Evolutionary conservation across 2,888 invertebrate species (phyloP).

Genomic region (Tenthredo scrophulariae): DNA sequence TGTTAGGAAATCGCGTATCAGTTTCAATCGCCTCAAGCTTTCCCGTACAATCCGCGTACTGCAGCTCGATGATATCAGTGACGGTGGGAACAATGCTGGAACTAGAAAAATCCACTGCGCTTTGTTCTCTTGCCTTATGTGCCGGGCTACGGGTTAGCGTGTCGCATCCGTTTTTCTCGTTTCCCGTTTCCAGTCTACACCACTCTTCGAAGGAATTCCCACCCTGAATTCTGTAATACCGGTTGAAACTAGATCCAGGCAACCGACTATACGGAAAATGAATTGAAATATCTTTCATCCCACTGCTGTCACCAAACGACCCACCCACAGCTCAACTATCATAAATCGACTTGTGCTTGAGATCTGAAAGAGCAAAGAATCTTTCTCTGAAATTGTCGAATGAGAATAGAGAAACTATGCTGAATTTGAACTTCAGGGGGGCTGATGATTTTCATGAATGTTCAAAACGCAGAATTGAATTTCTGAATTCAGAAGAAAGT

Average conservation of each 20-base stretch:
- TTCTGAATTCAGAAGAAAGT: not conserved
- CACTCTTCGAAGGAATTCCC: not conserved
- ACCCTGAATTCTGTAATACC: not conserved
- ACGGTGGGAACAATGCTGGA: not conserved
- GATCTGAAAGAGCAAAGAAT: not conserved
- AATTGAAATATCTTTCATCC: not conserved
- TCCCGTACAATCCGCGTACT: not conserved
- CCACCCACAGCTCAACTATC: not conserved
- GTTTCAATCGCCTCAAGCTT: not conserved
- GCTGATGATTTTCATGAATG: not conserved
- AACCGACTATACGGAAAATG: not conserved
- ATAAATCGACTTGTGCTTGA: not conserved
- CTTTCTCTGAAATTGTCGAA: no score
- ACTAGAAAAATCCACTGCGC: not conserved
- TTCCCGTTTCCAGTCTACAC: not conserved
- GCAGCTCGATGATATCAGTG: not conserved
- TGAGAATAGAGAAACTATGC: not conserved
- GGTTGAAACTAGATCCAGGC: not conserved
- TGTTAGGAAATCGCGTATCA: not conserved
- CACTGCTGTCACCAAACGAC: slow-evolving; percentile 3
- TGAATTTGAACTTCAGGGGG: not conserved
- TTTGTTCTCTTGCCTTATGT: not conserved
- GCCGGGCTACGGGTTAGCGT: not conserved
- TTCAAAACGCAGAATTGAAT: not conserved
- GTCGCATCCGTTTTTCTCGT: not conserved